Percentiles rank a stretch among this genome's conserved stretches.
Conservation (phyloP, 2,113 vertebrate genomes). For the Taurulus bubalis region DNA sequence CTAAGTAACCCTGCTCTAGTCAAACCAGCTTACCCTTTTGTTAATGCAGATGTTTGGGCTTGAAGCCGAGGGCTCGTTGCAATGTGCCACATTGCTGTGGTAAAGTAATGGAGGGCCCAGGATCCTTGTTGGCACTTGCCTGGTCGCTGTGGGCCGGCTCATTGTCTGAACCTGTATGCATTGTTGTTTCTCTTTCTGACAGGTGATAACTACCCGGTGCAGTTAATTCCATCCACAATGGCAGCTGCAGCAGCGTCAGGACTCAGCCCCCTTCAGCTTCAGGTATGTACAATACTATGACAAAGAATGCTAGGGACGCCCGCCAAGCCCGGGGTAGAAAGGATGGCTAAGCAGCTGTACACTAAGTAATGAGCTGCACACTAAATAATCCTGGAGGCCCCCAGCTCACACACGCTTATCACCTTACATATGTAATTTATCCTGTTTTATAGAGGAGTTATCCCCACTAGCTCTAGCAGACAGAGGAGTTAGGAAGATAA, state of each 20-base stretch:
- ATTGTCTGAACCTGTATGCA: conserved; percentile 99
- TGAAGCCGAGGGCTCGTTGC: conserved; percentile 79
- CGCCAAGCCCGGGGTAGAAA: conserved; percentile 89
- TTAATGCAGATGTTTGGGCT: conserved; percentile 97
- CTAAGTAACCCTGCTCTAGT: conserved; percentile 85
- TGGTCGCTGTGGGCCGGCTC: conserved; percentile 86
- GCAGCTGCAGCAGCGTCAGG: conserved; percentile 99
- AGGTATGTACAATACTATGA: conserved; percentile 94
- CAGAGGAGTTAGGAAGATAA: conserved; percentile 71
- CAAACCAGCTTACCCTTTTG: conserved; percentile 91
- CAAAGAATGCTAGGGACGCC: conserved; percentile 87
- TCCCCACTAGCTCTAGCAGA: conserved; percentile 67
- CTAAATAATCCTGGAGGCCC: conserved; percentile 90
- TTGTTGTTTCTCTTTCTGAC: conserved; percentile 89
- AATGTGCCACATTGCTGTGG: conserved; percentile 68
- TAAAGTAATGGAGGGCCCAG: conserved; percentile 78
- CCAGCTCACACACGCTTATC: conserved; percentile 88
- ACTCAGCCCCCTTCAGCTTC: conserved; percentile 99
- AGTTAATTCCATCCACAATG: conserved; percentile 99
- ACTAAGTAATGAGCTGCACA: conserved; percentile 93
- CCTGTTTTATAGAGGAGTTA: conserved; percentile 82
- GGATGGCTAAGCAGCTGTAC: conserved; percentile 94
- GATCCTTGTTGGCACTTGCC: conserved; percentile 94
- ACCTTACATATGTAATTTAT: conserved; percentile 88
- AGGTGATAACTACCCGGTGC: conserved; percentile 99